Percentiles rank a stretch among this genome's conserved stretches.
Conservation (phyloP, 1,140 invertebrate genomes). For the Matsumurasca onukii region DNA sequence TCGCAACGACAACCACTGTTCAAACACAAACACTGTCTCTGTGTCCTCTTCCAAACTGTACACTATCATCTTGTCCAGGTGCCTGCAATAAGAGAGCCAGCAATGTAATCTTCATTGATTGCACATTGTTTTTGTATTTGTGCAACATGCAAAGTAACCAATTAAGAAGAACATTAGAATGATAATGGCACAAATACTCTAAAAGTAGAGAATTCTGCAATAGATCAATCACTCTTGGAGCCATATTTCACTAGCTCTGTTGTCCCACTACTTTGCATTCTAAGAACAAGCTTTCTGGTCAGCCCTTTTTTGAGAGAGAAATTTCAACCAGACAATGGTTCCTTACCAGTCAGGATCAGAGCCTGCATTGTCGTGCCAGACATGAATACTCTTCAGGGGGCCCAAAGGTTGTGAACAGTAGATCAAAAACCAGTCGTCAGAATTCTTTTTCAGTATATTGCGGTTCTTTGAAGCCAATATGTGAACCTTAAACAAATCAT, state of each 20-base stretch:
- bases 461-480: not conserved
- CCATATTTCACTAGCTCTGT: not conserved
- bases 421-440: slow-evolving; percentile 1
- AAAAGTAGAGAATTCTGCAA: not conserved
- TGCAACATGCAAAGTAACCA: no score
- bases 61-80: no score
- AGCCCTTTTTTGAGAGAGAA: not conserved
- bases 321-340: not conserved
- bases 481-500: not conserved
- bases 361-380: not conserved
- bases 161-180: not conserved
- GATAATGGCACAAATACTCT: not conserved
- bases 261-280: not conserved
- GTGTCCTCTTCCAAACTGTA: no score
- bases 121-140: no score
- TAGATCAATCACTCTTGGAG: not conserved
- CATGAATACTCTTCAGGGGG: not conserved
- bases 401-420: not conserved
- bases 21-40: slow-evolving; percentile 13
- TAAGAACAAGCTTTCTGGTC: not conserved
- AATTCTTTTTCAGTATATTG: not conserved
- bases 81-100: no score
- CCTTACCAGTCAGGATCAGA: not conserved
- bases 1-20: not conserved
- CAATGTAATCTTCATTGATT: no score